Evolutionary conservation across 1,140 invertebrate species (phyloP), one percentile per base, ranked within the genome.

Genomic region (Drosophila kanapiae): DNA sequence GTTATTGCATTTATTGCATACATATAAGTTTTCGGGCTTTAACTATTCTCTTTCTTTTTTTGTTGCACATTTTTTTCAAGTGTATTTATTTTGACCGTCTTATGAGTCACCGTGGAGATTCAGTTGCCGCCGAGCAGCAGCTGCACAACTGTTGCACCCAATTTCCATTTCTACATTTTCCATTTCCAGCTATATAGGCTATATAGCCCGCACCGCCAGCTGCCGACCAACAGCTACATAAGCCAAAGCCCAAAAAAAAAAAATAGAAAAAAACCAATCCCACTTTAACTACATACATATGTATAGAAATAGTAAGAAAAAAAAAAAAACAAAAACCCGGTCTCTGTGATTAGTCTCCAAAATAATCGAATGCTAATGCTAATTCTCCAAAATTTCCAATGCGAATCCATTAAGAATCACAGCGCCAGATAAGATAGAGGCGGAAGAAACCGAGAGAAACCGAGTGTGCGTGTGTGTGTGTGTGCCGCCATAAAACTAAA

Each of bases 141-240:
- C 60, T 54, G 60, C 60, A 59, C 57, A 59, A 59, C 57, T 59
- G 57, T 59, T 59, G 57, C 57, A 45, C 57, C 57, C 38, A 59
- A 16, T 59, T 59, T 47, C 56, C 53, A 56, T 56, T 27, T 56
- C 53, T 35, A 56, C 53, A 56, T 56, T 56, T 56, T 56, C 53
- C 53, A 56, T 54, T 54, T 54, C 33, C 51, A 54, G 35, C 35
- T 54, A 54, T 40, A 10, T 8, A 35, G 23, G 23, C 23, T 35
- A 35, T 40, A n/a, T 38, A 23, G 31, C 31, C 13, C 23, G 33
- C 33, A 29, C 35, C 29, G 49, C 49, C 49, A 53, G 49, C 49
- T 53, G 49, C 49, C 49, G 13, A 53, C 3, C n/a, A 54, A 16
- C 33, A 23, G 51, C 51, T 54, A 49, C 29, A 29, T 1, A 14